These are phyloP conservation scores for Coccyzus lansbergi DNA, from an alignment of 2,797 vertebrate species.

Conservation along the genomic window DNA sequence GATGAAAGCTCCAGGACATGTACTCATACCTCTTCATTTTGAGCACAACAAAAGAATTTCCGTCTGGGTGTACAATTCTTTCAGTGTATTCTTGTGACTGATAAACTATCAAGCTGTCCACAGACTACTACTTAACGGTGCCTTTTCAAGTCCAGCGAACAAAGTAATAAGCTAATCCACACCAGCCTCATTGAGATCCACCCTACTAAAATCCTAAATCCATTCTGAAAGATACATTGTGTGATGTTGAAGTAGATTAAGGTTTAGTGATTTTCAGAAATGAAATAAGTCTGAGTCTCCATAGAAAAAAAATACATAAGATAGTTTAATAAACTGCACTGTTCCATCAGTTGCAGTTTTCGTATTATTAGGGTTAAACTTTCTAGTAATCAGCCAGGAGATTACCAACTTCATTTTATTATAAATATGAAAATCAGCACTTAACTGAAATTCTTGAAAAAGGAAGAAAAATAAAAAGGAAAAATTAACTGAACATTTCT, in stretches of 20 bases:
- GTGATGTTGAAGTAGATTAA: not conserved
- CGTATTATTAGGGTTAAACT: not conserved
- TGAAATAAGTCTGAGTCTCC: not conserved
- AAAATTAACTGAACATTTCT: not conserved
- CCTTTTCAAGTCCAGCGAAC: not conserved
- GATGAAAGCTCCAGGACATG: not conserved
- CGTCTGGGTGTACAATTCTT: not conserved
- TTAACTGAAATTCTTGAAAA: not conserved
- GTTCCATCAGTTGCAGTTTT: not conserved
- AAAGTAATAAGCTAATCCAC: not conserved
- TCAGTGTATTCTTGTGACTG: not conserved
- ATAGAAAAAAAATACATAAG: not conserved
- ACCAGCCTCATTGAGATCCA: not conserved
- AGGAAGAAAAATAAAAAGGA: not conserved
- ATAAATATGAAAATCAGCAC: not conserved
- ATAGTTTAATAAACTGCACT: not conserved
- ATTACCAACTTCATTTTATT: not conserved
- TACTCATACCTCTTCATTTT: not conserved
- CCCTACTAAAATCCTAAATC: not conserved
- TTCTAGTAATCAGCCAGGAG: not conserved
- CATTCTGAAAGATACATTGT: not conserved
- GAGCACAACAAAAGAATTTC: not conserved
- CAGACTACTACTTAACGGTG: not conserved
- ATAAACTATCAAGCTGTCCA: not conserved
- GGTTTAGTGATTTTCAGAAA: not conserved